Evolutionary conservation across 2,888 invertebrate genomes (phyloP).

Genomic region (Tanytarsus gracilentus): DNA sequence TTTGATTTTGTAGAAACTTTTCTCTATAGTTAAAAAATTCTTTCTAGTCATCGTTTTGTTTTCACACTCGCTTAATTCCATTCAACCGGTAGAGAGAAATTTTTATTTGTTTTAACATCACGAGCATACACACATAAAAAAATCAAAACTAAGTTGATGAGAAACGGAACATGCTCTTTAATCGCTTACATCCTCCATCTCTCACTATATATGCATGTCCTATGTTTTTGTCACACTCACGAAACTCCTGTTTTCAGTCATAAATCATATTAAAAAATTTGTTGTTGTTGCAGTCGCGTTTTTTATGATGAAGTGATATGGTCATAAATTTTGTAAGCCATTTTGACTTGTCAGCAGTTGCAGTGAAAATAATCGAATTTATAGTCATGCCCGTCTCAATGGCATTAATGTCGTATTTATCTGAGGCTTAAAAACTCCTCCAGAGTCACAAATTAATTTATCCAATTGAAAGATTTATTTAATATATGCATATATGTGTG

Average conservation of each 20-base stretch:
- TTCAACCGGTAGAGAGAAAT: too few relatives aligned
- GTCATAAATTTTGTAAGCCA: not conserved
- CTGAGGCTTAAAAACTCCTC: slow-evolving; percentile 6
- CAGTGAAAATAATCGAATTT: not conserved
- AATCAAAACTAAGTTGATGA: too few relatives aligned
- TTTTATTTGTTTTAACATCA: too few relatives aligned
- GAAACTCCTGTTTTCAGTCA: not conserved
- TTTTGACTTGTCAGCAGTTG: not conserved
- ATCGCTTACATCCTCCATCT: slow-evolving; percentile 1
- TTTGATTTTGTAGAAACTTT: too few relatives aligned
- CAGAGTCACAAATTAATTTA: slow-evolving; percentile 11
- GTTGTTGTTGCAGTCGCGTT: not conserved
- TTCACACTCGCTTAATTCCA: too few relatives aligned
- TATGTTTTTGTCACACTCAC: not conserved
- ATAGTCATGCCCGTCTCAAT: not conserved
- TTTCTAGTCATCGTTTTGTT: too few relatives aligned
- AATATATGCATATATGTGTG: not conserved
- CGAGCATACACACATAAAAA: not conserved
- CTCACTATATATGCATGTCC: not conserved
- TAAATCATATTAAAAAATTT: not conserved
- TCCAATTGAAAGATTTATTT: slow-evolving; percentile 27
- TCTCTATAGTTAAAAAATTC: too few relatives aligned
- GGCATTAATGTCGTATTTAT: slow-evolving; percentile 8
- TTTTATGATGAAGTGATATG: slow-evolving; percentile 8
- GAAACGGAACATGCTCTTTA: not conserved